phyloP scores from a whole-genome alignment of 1,140 invertebrate species.

The Drosophila lacertosa region DNA sequence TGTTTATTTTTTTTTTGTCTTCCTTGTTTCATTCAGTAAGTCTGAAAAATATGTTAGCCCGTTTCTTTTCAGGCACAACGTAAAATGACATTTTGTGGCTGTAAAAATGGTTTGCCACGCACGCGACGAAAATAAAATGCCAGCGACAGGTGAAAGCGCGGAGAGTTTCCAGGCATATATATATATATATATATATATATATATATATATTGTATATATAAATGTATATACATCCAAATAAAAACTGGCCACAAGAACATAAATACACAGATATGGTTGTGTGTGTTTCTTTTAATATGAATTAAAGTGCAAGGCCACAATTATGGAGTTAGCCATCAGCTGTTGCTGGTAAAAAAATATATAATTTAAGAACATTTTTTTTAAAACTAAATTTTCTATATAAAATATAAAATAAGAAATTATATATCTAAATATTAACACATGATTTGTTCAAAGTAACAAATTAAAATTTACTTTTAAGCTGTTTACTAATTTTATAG shows the following conservation, averaged over 20 bases:
- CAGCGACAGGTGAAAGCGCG: constrained; percentile 64
- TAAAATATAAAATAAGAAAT: no score
- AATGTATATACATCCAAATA: constrained; percentile 7
- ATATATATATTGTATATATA: constrained; percentile 8
- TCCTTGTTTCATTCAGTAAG: constrained; percentile 11
- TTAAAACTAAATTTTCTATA: no score
- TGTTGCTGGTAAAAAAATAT: background rate
- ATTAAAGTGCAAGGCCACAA: constrained; percentile 20
- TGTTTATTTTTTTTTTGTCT: background rate
- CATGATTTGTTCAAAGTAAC: no score
- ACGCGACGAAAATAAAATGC: constrained; percentile 62
- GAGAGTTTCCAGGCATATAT: constrained; percentile 27
- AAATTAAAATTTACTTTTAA: no score
- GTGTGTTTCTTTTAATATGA: background rate
- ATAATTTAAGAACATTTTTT: no score
- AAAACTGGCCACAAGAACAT: background rate
- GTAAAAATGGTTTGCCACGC: constrained; percentile 73
- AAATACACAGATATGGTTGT: background rate
- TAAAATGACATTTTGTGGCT: constrained; percentile 76
- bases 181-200: constrained; percentile 21
- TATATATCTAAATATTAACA: no score
- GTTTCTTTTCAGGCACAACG: constrained; percentile 49
- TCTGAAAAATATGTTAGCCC: constrained; percentile 18
- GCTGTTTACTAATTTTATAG: no score
- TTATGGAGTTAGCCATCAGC: background rate